Base-by-base conservation (phyloP, 2,797 vertebrate species). In the Pygocentrus nattereri region DNA sequence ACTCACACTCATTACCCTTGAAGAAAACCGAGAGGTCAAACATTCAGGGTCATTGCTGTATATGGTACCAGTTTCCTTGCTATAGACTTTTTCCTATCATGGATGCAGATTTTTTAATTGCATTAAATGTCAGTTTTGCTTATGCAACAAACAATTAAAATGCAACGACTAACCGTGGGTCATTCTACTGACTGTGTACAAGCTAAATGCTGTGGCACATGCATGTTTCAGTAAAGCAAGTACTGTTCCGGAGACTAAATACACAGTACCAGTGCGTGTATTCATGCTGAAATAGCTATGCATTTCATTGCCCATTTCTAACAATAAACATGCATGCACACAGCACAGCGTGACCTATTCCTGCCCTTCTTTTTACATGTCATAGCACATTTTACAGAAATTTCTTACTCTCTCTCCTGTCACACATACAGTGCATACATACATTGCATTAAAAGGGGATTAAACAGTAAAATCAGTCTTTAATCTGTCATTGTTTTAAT, bases 281-380 rank as follows among this genome's bases (percentile, higher is more conserved):
- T 52, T 34, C 25, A 30, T 41, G 38, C 21, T 50, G 69, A 52
- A 52, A 27, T 47, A 41, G 34, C 50, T 74, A 49, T 41, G 25
- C 4, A 18, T 52, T 76, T 27, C 27, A 49, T 5, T 71, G 44
- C 30, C 16, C 23, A 34, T 11, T 49, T 69, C 10, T 61, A 31
- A 21, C 41, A 71, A 82, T 76, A 76, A 71, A 77, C 59, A 82
- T 67, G 59, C 58, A 82, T 72, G 31, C 47, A 59, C 38, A 61
- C 18, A 19, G 49, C 54, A 61, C 7, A 19, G 21, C 7, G 41
- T 74, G 44, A 70, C 67, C 47, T 58, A 27, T 44, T 47, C 18
- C 34, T 67, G 49, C 21, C 30, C 67, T 23, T 73, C 72, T 27
- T 82, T 77, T 56, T 64, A 58, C 56, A 61, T 61, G 25, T 47